Evolutionary conservation across 2,113 vertebrate genomes (phyloP).

Genomic region (Petrocephalus microphthalmus): DNA sequence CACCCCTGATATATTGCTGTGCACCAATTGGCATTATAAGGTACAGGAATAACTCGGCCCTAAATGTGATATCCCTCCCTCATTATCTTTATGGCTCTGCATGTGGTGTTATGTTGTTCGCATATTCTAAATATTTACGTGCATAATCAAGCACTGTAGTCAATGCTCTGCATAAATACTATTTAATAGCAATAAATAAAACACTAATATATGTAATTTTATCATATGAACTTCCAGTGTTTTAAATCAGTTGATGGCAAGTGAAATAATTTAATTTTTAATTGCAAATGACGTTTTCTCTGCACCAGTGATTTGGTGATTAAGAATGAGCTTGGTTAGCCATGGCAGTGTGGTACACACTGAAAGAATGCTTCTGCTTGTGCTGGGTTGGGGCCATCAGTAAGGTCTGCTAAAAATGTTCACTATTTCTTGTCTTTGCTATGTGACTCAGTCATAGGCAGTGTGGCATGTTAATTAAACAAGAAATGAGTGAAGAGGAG

Average conservation of each 20-base stretch:
- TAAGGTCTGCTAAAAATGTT: not conserved
- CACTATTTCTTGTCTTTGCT: not conserved
- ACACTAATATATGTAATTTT: not conserved
- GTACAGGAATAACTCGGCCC: not conserved
- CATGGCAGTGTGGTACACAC: not conserved
- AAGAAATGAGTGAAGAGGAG: too few relatives aligned
- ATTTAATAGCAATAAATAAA: not conserved
- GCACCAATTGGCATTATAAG: not conserved
- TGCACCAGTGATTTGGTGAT: not conserved
- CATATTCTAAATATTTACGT: not conserved
- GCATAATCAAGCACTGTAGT: not conserved
- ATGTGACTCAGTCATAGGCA: not conserved
- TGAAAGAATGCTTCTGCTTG: not conserved
- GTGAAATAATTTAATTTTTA: not conserved
- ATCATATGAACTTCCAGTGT: not conserved
- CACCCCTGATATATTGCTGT: not conserved
- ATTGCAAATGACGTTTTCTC: not conserved
- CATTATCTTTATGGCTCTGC: not conserved
- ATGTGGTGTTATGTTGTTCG: not conserved
- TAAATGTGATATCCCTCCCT: not conserved
- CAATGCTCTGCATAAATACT: not conserved
- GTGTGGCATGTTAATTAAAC: not conserved
- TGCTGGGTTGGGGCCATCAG: not conserved
- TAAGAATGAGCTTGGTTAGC: not conserved
- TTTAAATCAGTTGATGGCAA: not conserved